These are phyloP conservation scores for Liodrosophila aerea DNA, from an alignment of 2,888 invertebrate genomes.

Conservation along the genomic window DNA sequence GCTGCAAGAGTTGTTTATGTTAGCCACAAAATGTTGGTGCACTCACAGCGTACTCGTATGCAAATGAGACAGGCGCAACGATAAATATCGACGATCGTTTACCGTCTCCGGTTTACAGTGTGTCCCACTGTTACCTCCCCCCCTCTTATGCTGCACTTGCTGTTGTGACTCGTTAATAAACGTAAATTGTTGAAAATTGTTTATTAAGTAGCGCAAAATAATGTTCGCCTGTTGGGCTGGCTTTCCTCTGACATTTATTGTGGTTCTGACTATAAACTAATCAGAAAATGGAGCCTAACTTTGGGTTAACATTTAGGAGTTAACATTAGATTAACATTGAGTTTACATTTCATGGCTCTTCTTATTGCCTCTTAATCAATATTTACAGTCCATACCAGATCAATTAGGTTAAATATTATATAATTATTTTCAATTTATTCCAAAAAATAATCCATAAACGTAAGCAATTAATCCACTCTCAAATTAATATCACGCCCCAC, in stretches of 20 bases:
- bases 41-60: conserved; percentile 41
- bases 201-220: conserved; percentile 63
- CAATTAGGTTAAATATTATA: conserved; percentile 7
- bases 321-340: too few species aligned
- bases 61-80: conserved; percentile 43
- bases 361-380: too few species aligned
- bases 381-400: too few species aligned
- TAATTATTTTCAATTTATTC: conserved; percentile 32
- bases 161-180: conserved; percentile 62
- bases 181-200: conserved; percentile 62
- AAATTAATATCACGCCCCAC: conserved; percentile 51
- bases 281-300: too few species aligned
- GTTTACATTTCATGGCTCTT: too few species aligned
- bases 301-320: too few species aligned
- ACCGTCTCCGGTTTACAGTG: conserved; percentile 9
- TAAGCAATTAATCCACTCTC: conserved; percentile 38
- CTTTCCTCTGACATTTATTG: conserved; percentile 43
- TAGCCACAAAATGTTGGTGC: conserved; percentile 41
- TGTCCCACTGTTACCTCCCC: conserved; percentile 1
- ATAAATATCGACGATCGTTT: conserved; percentile 31
- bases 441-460: conserved; percentile 7
- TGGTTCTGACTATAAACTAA: not conserved
- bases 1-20: conserved; percentile 51
- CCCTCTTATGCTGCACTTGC: conserved; percentile 2
- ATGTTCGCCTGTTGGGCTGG: conserved; percentile 36